Base-by-base conservation (phyloP, 2,888 invertebrate species). In the Matsumyia berberina region DNA sequence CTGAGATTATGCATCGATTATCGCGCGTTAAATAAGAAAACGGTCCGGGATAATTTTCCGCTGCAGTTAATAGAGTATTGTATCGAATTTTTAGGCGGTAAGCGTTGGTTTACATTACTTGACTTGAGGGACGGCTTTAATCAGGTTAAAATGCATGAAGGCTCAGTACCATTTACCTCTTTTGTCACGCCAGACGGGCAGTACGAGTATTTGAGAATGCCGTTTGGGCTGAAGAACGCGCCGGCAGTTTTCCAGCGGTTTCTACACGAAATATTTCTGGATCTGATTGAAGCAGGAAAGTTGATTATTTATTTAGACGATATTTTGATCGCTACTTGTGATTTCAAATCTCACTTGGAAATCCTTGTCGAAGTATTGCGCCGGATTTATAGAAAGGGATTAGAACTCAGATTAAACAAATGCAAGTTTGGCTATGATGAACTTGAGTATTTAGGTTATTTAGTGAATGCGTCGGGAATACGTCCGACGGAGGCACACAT, bases 1-100 rank as follows among this genome's bases (percentile, higher is more conserved):
- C 35, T 57, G 35, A 15, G 24, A 24, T 3, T 24, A 4, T 24
- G 24, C 4, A 24, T 24, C 4, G 24, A 24, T 4, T 24, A 24
- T 37, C 37, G 37, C 37, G 37, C n/a, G n/a, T 19, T 58, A 39
- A 58, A 58, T 24, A 37, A 57, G 57, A 39, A 58, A 39, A 39
- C 37, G 37, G 5, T 39, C 4, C n/a, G 37, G 5, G 12, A 31
- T 8, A 31, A 53, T 11, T 53, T 53, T 31, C 53, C 53, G 5
- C 15, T 53, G 9, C 53, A 31, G 9, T 12, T 53, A 7, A 35
- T 55, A 3, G 33, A 55, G 11, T 29, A 33, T 11, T 55, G 12
- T 17, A 33, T 55, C 5, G 33, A 35, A 6, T 35, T n/a, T 17
- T 6, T 35, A 4, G 55, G 29, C 9, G 55, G 35, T 5, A 60